Evolutionary conservation across 2,888 invertebrate species (phyloP).

Genomic region (Spodoptera picta): DNA sequence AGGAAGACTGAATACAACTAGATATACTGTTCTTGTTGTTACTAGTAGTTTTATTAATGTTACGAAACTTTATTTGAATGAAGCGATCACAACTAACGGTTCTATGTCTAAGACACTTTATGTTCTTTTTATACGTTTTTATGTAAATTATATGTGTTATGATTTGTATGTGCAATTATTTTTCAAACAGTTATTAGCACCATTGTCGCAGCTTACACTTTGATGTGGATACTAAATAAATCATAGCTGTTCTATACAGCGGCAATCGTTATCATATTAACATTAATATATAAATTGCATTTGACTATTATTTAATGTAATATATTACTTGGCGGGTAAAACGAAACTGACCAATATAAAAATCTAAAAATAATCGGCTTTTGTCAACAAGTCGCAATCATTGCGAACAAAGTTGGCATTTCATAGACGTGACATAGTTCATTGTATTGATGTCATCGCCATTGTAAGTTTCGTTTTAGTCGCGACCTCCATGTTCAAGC

Average conservation of each 20-base stretch:
- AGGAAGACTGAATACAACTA: constrained; percentile 84
- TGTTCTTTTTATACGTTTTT: constrained; percentile 46
- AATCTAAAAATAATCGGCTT: neutral
- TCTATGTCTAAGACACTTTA: constrained; percentile 32
- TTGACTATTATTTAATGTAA: constrained; percentile 26
- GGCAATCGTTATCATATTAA: constrained; percentile 12
- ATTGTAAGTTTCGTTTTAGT: constrained; percentile 19
- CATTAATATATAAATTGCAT: constrained; percentile 26
- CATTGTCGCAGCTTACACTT: constrained; percentile 24
- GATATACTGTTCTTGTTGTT: constrained; percentile 59
- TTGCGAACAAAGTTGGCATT: neutral
- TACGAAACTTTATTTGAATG: constrained; percentile 45
- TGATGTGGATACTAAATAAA: constrained; percentile 14
- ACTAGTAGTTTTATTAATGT: constrained; percentile 55
- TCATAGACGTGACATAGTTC: constrained; percentile 1
- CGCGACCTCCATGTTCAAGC: constrained; percentile 13
- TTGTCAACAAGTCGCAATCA: neutral
- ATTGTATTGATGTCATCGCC: neutral
- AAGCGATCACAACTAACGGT: constrained; percentile 42
- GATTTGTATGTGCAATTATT: constrained; percentile 20
- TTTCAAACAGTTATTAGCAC: constrained; percentile 12
- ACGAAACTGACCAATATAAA: constrained; percentile 7
- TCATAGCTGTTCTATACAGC: constrained; percentile 15
- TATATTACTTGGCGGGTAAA: constrained; percentile 7
- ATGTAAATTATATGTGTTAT: constrained; percentile 47